Percentiles rank a stretch among this genome's conserved stretches.
These are phyloP conservation scores for Syrista parreyssii DNA, from an alignment of 2,888 invertebrate genomes.

Conservation along the genomic window DNA sequence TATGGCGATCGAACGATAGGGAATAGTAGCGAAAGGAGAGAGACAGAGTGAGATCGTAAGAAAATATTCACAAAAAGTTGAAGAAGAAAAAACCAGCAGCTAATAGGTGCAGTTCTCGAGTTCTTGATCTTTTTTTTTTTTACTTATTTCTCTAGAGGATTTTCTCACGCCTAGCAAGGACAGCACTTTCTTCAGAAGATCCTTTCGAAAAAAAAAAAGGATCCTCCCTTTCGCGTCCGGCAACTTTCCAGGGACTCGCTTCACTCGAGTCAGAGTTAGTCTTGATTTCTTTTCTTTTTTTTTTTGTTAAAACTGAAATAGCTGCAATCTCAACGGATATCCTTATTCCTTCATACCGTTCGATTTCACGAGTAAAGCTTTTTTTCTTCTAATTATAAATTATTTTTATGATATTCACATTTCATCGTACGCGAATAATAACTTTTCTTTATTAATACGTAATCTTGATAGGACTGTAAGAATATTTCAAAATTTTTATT, in stretches of 20 bases:
- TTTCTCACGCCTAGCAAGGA: not conserved
- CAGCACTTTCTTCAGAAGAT: not conserved
- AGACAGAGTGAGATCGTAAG: conserved; percentile 13
- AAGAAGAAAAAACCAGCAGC: not conserved
- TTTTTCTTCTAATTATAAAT: too few species aligned
- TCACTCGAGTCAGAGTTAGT: too few species aligned
- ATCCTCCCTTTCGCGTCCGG: not conserved
- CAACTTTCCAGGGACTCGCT: not conserved
- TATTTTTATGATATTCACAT: too few species aligned
- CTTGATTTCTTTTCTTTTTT: not conserved
- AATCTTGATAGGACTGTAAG: not conserved
- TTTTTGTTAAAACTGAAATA: not conserved
- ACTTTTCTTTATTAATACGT: not conserved
- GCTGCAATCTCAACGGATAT: not conserved
- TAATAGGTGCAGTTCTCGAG: not conserved
- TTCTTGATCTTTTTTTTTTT: not conserved
- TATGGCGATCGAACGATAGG: not conserved
- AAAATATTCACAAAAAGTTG: conserved; percentile 3
- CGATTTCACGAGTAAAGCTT: too few species aligned
- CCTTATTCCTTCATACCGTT: not conserved
- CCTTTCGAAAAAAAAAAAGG: not conserved
- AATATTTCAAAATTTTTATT: not conserved
- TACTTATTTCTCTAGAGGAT: not conserved
- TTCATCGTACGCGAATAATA: not conserved
- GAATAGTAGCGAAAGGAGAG: conserved; percentile 10